Conservation (phyloP, 2,797 vertebrate genomes). For the Anabas testudineus region DNA sequence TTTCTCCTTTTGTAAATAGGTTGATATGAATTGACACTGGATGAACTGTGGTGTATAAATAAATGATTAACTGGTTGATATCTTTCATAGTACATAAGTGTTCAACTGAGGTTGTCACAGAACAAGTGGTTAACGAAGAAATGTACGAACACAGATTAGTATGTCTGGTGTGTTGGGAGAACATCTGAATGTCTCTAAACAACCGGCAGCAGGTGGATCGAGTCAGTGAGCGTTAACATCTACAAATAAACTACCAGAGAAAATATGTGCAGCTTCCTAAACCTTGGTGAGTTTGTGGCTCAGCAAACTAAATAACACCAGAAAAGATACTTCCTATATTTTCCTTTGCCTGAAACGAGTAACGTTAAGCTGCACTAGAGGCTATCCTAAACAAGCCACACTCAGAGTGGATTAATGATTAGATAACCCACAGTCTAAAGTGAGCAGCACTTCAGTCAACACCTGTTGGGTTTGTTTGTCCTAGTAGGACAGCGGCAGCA, state of each 20-base stretch:
- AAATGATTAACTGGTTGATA: slow-evolving; percentile 5
- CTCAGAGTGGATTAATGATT: not conserved
- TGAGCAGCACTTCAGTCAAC: not conserved
- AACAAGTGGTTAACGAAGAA: too few relatives aligned
- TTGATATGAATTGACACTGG: too few relatives aligned
- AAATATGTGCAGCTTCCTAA: not conserved
- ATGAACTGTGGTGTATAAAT: not conserved
- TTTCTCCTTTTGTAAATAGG: too few relatives aligned
- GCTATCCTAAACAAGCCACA: too few relatives aligned
- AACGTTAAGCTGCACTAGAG: not conserved
- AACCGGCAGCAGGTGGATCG: slow-evolving; percentile 5
- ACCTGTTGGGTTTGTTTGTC: too few relatives aligned
- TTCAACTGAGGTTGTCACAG: too few relatives aligned
- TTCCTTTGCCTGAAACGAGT: too few relatives aligned
- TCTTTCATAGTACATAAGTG: not conserved
- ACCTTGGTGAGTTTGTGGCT: not conserved
- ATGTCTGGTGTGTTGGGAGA: too few relatives aligned
- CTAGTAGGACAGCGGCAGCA: not conserved
- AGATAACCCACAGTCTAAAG: not conserved
- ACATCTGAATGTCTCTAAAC: not conserved
- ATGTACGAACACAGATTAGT: too few relatives aligned
- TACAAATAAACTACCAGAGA: not conserved
- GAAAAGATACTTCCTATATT: not conserved
- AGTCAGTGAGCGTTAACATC: not conserved
- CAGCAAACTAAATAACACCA: not conserved